Base-by-base conservation (phyloP, 2,888 invertebrate species). In the Macrosiphum euphorbiae region DNA sequence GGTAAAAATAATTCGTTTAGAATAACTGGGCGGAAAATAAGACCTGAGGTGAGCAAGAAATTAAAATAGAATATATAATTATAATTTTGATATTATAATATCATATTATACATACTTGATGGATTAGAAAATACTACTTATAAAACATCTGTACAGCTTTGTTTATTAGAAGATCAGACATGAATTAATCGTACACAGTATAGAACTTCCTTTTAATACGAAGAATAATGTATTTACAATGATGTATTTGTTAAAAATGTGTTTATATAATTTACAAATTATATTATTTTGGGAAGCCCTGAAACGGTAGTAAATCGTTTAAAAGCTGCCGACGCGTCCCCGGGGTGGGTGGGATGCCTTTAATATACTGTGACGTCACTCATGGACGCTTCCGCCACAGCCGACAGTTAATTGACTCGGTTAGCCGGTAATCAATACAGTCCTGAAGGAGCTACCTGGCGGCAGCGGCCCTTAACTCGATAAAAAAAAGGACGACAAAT, bases 371-470 rank as follows among this genome's bases (percentile, higher is more conserved):
- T 94, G 93, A 94, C 93, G 93, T 94, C 93, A 94, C 35, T 94
- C 93, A 88, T 90, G 93, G 61, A 94, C 67, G 93, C 93, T 94
- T 90, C 93, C 86, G 89, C 90, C 55, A 93, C 89, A 84, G 93
- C n/a, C 89, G 58, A 88, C 90, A 90, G 93, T 94, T 94, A 94
- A 94, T 94, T 94, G 93, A 90, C 90, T 94, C 67, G 90, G 93
- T 94, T 94, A 94, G 93, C 41, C 93, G 88, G 93, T 94, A 94
- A 94, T 94, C 93, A 94, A 94, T 94, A 94, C 93, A 94, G 58
- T 41, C 85, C 93, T 90, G 85, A 94, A 94, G 93, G 93, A 94
- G 90, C 93, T 94, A 94, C 93, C 93, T 94, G 93, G 89, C 85
- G 93, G 89, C 86, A 85, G 61, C 35, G 55, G 89, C 92, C 89